Evolutionary conservation across 2,888 invertebrate species (phyloP), one percentile per base, ranked within the genome.

Genomic region (Orthosia gothica): DNA sequence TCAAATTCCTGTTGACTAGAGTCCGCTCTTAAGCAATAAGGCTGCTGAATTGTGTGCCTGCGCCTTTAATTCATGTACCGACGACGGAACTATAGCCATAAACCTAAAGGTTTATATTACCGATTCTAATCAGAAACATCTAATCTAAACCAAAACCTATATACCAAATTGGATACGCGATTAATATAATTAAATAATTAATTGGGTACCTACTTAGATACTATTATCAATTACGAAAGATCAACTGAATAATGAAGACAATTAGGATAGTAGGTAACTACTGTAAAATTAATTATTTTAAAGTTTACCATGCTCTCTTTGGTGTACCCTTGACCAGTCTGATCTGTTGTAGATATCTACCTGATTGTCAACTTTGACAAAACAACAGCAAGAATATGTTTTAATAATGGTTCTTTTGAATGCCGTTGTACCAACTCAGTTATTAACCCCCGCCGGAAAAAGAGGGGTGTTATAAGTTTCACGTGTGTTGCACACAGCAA

Each of bases 291-390:
- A 65, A 71, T 74, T 74, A 85, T 47, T 73, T 81, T 69, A 26
- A 52, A 72, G 5, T 67, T 73, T 68, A 62, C 66, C 67, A 84
- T 84, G 84, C 71, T 84, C 72, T 64, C 68, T 55, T 83, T 78
- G 50, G n/a, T 16, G 26, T 72, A 58, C 32, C 84, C 85, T 86
- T 86, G 82, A 76, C 77, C 79, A 45, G 26, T 1, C 52, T 49
- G 16, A 32, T 63, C 47, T 40, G 32, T 54, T 20, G 26, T 45
- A 23, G 12, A 5, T 58, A 26, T 13, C 12, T 16, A 16, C 16
- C 16, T 52, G 18, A n/a, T 50, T 52, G 47, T 55, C 26, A 20
- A 47, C 54, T 40, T 47, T 26, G 26, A 63, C 15, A 45, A 77
- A 62, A n/a, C 9, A n/a, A 40, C 9, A 50, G 52, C 15, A 47